Percentiles rank a stretch among this genome's conserved stretches.
phyloP scores from a whole-genome alignment of 1,140 invertebrate genomes.

The Eufriesea mexicana region DNA sequence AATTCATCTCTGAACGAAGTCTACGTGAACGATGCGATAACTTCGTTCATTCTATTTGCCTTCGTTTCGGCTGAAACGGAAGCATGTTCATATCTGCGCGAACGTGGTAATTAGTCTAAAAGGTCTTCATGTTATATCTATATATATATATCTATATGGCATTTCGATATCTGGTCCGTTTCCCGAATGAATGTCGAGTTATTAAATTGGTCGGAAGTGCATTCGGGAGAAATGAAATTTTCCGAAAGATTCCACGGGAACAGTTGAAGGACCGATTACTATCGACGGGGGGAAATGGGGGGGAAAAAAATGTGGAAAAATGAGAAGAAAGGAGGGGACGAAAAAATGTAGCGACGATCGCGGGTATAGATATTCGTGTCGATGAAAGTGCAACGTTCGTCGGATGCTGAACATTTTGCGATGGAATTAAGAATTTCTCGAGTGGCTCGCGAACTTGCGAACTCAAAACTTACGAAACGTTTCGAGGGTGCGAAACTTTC shows the following conservation, averaged over 20 bases:
- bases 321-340: too few species aligned
- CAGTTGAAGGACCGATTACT: not conserved
- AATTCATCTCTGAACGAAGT: not conserved
- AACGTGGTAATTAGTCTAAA: constrained; percentile 35
- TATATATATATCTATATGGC: not conserved
- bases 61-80: not conserved
- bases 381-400: too few species aligned
- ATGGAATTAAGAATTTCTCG: constrained; percentile 1
- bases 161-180: constrained; percentile 20
- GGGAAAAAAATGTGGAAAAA: not conserved
- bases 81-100: not conserved
- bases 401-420: too few species aligned
- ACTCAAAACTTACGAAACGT: constrained; percentile 1
- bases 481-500: constrained; percentile 5
- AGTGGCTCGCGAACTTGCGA: not conserved
- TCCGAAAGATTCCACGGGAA: not conserved
- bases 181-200: not conserved
- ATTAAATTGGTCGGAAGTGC: constrained; percentile 13
- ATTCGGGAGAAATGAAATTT: constrained; percentile 2
- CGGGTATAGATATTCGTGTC: not conserved
- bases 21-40: not conserved
- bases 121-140: not conserved
- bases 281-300: not conserved
- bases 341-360: not conserved
- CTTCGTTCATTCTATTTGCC: not conserved